Conservation (phyloP, 1,140 invertebrate species). For the Globodera rostochiensis region DNA sequence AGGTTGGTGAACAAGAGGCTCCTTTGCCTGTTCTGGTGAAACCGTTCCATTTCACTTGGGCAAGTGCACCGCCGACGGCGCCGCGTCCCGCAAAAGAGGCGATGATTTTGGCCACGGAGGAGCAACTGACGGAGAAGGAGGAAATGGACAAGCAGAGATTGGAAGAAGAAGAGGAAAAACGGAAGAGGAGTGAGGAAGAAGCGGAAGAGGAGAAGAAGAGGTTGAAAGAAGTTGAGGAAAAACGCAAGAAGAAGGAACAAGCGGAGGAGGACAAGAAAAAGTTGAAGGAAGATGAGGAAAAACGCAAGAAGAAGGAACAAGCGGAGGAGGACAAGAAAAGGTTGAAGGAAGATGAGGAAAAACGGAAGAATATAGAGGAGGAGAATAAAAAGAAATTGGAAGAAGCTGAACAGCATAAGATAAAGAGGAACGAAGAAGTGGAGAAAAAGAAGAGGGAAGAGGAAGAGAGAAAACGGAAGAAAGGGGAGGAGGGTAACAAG, state of each 20-base stretch:
- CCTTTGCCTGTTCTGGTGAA: background rate
- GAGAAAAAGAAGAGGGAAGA: background rate
- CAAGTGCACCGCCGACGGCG: background rate
- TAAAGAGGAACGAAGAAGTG: background rate
- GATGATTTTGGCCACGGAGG: no score
- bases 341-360: background rate
- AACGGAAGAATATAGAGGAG: background rate
- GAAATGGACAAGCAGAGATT: background rate
- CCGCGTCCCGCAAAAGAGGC: background rate
- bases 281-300: background rate
- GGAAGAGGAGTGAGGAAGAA: background rate
- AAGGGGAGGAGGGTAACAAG: background rate
- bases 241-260: background rate
- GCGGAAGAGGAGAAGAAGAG: background rate
- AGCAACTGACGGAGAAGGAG: background rate
- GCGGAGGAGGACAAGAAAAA: background rate
- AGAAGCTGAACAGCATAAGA: background rate
- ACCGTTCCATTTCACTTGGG: background rate
- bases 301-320: background rate
- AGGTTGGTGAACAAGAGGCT: background rate
- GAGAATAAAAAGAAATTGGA: conserved; percentile 1
- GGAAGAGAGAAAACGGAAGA: conserved; percentile 6
- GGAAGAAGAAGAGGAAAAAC: background rate
- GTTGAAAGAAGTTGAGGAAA: background rate
- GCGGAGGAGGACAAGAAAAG: background rate